These are phyloP conservation scores for Aporophyla lueneburgensis DNA, from an alignment of 2,888 invertebrate genomes.

Conservation along the genomic window DNA sequence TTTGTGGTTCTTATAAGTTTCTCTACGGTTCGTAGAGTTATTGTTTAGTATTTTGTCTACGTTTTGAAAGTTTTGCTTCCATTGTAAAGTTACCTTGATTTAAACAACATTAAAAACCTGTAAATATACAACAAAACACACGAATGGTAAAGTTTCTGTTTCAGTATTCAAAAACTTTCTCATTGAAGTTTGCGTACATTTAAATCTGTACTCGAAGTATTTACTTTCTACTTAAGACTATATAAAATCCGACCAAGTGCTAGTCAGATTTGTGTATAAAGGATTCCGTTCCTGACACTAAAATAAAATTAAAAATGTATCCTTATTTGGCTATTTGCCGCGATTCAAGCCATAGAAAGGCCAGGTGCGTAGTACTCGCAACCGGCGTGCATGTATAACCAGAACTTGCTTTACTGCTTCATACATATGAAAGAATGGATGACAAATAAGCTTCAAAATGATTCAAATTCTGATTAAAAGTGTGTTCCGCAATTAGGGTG, in stretches of 20 bases:
- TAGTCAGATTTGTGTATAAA: background rate
- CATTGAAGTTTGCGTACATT: background rate
- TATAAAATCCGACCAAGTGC: background rate
- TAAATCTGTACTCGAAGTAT: background rate
- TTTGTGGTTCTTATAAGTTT: background rate
- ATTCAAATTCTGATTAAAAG: too few species aligned
- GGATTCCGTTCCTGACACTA: background rate
- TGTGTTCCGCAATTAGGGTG: too few species aligned
- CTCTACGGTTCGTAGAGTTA: too few species aligned
- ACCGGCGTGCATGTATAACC: too few species aligned
- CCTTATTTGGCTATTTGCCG: background rate
- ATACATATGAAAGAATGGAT: too few species aligned
- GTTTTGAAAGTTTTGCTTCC: background rate
- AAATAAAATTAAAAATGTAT: background rate
- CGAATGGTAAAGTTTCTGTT: constrained; percentile 10
- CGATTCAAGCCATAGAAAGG: background rate
- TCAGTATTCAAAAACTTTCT: constrained; percentile 18
- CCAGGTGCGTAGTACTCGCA: too few species aligned
- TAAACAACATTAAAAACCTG: background rate
- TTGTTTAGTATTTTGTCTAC: background rate
- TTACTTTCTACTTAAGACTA: background rate
- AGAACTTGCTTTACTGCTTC: too few species aligned
- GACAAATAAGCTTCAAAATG: too few species aligned
- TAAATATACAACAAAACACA: background rate
- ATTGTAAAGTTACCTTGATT: background rate